phyloP scores from a whole-genome alignment of 2,888 invertebrate species.

The Carpatolechia fugitivella region DNA sequence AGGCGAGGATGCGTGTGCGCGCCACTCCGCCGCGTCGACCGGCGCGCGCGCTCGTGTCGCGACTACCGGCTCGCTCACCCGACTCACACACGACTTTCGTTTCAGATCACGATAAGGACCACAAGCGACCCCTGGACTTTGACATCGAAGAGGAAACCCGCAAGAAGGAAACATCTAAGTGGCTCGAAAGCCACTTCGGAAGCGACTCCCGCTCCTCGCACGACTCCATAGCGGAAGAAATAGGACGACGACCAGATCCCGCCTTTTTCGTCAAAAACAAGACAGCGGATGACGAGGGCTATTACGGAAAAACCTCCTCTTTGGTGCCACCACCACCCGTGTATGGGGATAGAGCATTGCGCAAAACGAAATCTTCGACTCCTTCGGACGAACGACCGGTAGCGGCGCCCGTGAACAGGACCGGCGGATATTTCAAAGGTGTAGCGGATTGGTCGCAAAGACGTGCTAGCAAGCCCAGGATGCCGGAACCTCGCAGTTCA shows the following conservation, averaged over 20 bases:
- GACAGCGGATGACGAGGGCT: constrained; percentile 66
- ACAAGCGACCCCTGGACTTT: constrained; percentile 89
- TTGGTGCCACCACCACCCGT: constrained; percentile 66
- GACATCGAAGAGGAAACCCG: constrained; percentile 93
- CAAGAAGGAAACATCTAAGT: constrained; percentile 93
- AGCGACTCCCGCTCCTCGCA: constrained; percentile 90
- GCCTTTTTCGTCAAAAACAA: constrained; percentile 88
- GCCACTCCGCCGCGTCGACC: constrained; percentile 50
- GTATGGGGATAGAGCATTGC: constrained; percentile 68
- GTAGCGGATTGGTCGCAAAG: constrained; percentile 90
- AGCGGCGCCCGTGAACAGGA: constrained; percentile 61
- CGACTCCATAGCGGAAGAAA: constrained; percentile 83
- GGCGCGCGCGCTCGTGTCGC: constrained; percentile 56
- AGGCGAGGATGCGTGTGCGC: constrained; percentile 43
- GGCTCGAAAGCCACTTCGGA: constrained; percentile 94
- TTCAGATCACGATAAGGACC: constrained; percentile 85
- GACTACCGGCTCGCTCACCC: constrained; percentile 30
- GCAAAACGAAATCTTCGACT: constrained; percentile 75
- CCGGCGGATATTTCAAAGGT: constrained; percentile 83
- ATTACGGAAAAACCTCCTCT: constrained; percentile 65
- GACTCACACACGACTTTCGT: constrained; percentile 49
- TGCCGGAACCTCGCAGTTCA: constrained; percentile 72
- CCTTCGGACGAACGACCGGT: constrained; percentile 73
- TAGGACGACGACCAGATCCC: constrained; percentile 81
- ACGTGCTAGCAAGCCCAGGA: constrained; percentile 72